These are phyloP conservation scores for Pterocles orientalis DNA, from an alignment of 2,113 vertebrate species.

Conservation along the genomic window DNA sequence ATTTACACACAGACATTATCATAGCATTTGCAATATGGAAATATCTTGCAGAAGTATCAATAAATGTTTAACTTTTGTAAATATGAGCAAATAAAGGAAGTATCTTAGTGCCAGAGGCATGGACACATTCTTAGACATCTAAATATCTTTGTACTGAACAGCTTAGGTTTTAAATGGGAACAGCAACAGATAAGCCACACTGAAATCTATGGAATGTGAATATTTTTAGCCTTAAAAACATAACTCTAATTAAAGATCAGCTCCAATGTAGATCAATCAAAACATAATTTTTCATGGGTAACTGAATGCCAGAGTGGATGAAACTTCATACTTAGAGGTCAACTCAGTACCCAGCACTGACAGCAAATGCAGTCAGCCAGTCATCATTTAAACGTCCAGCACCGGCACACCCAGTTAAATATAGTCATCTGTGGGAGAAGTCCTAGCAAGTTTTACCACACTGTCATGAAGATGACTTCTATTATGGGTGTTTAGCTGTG, in stretches of 20 bases:
- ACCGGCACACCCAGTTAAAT: background rate
- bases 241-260: background rate
- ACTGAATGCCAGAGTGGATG: background rate
- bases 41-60: constrained; percentile 1
- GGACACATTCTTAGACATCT: background rate
- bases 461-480: background rate
- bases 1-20: background rate
- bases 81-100: background rate
- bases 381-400: background rate
- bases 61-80: background rate
- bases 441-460: background rate
- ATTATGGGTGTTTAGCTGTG: background rate
- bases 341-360: background rate
- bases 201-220: background rate
- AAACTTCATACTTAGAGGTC: background rate
- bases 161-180: background rate
- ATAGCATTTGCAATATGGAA: background rate
- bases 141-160: background rate
- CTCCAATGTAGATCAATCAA: background rate
- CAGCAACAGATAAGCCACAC: background rate
- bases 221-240: background rate
- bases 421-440: background rate
- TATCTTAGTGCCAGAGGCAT: background rate
- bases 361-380: background rate
- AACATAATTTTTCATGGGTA: background rate